Percentiles rank a stretch among this genome's conserved stretches.
These are phyloP conservation scores for Athene noctua DNA, from an alignment of 2,113 vertebrate genomes.

Conservation along the genomic window DNA sequence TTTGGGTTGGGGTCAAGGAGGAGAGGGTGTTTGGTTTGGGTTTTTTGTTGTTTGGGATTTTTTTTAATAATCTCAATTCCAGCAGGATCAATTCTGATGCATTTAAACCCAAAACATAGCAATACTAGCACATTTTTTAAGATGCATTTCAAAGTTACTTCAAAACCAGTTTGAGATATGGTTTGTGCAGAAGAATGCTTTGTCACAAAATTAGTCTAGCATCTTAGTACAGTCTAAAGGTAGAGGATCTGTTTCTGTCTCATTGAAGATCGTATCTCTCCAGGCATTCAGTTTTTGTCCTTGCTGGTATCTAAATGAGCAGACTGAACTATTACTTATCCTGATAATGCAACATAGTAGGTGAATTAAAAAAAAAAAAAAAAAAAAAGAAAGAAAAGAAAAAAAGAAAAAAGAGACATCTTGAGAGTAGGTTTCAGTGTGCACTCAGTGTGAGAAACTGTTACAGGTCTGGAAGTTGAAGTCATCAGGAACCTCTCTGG, in stretches of 20 bases:
- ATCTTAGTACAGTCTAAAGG: neutral
- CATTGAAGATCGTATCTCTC: neutral
- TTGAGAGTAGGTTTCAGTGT: neutral
- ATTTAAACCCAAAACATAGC: neutral
- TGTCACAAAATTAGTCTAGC: neutral
- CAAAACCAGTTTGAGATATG: neutral
- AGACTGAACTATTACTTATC: neutral
- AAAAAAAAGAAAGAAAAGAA: neutral
- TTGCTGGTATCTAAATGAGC: neutral
- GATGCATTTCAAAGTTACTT: neutral
- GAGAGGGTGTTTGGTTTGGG: neutral
- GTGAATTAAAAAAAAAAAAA: neutral
- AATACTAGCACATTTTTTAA: neutral
- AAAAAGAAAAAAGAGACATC: neutral
- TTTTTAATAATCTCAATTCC: neutral
- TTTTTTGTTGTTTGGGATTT: too few species aligned
- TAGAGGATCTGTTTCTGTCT: neutral
- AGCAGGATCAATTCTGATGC: neutral
- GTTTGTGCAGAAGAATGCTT: neutral
- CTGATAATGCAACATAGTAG: neutral
- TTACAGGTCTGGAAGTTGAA: neutral
- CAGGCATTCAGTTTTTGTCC: neutral
- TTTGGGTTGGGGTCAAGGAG: neutral
- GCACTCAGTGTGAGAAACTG: neutral
- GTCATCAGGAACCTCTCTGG: neutral